Evolutionary conservation across 53 echinoderm and acorn worm species (phyloP).

Genomic region (Apostichopus leukothele): DNA sequence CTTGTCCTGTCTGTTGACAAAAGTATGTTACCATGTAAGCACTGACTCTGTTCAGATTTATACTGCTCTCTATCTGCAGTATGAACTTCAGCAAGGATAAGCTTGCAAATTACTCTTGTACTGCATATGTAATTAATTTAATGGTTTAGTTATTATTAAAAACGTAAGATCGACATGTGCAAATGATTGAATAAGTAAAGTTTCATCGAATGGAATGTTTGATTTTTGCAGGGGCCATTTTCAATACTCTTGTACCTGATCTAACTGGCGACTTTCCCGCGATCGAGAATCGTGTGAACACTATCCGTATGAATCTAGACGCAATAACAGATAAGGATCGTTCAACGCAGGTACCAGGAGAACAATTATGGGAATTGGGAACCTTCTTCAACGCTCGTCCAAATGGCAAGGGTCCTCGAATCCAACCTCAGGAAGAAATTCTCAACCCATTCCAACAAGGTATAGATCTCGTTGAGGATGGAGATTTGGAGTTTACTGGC

Average conservation of each 20-base stretch:
- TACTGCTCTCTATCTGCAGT: no score
- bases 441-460: constrained; percentile 14
- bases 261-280: constrained; percentile 5
- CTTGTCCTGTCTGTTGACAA: no score
- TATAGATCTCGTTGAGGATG: background rate
- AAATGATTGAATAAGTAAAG: no score
- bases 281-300: constrained; percentile 11
- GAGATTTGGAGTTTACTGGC: constrained; percentile 16
- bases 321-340: constrained; percentile 39
- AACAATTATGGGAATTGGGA: constrained; percentile 13
- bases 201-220: background rate
- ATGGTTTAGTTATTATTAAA: no score
- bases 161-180: no score
- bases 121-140: no score
- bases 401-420: constrained; percentile 36
- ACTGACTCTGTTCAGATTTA: no score
- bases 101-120: no score
- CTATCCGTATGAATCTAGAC: constrained; percentile 17
- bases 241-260: constrained; percentile 25
- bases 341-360: constrained; percentile 11
- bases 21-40: no score
- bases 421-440: constrained; percentile 10
- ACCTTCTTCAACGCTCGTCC: constrained; percentile 13
- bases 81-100: no score
- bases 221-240: constrained; percentile 20